Base-by-base conservation (phyloP, 1,140 invertebrate species). In the Procambarus clarkii region DNA sequence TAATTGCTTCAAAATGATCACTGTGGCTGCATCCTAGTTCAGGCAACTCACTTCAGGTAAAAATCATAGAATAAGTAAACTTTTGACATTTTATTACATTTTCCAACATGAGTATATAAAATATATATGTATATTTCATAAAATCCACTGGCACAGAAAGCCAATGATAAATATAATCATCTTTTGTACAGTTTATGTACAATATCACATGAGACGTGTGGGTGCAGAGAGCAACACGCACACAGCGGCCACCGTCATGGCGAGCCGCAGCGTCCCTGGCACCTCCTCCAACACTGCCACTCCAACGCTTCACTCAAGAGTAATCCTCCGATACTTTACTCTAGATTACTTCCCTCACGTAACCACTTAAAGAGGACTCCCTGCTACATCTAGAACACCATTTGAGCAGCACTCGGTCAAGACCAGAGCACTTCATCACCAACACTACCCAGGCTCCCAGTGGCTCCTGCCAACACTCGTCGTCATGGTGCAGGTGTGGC, bases 51-150 rank as follows among this genome's bases (percentile, higher is more conserved):
- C 24, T 50, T 64, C 34, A 79, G 85, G 85, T 45, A 21, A 45
- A 45, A 87, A 21, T 60, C 50, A 87, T 60, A 87, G 18, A 87
- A 34, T 54, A 44, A 87, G 50, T 18, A 58, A 18, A 13, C 21
- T 77, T 87, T 60, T 13, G 76, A 34, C 48, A 24, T 87, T 87
- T 79, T 87, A 58, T 87, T 87, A n/a, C 1, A 77, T 9, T 85
- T 87, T 87, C 79, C 85, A 87, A 79, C 85, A 87, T 87, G 85
- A 44, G 76, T 79, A 79, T 77, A 87, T 58, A 87, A 79, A 78
- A 87, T 79, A 87, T 76, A 77, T 58, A 77, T 45, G 34, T 78
- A 44, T 77, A 54, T 50, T 34, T 58, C 45, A 54, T 60, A 58
- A 44, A 48, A 44, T 44, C 48, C 74, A 79, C 85, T 34, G 76